These are phyloP conservation scores for Phasianus colchicus DNA, from an alignment of 2,113 vertebrate genomes.

Conservation along the genomic window DNA sequence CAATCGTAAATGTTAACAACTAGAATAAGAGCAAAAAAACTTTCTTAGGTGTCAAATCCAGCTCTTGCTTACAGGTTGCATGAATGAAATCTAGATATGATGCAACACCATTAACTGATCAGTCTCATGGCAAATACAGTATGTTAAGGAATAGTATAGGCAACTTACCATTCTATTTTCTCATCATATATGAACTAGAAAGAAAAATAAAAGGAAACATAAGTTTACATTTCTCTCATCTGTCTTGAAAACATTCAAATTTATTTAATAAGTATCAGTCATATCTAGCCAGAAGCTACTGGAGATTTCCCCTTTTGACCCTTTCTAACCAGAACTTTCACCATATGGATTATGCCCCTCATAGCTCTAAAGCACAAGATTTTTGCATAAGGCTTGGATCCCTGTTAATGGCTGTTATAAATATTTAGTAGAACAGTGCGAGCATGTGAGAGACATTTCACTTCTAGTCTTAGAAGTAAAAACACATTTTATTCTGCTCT, in stretches of 20 bases:
- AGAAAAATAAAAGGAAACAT: slow-evolving; percentile 29
- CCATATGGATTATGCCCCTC: background rate
- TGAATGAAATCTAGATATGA: background rate
- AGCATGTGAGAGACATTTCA: background rate
- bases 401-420: background rate
- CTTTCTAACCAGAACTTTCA: background rate
- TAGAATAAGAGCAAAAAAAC: background rate
- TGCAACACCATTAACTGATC: background rate
- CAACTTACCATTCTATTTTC: slow-evolving; percentile 94
- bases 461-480: background rate
- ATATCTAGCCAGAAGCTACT: background rate
- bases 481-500: background rate
- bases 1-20: background rate
- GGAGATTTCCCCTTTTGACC: background rate
- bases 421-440: background rate
- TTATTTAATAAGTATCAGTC: background rate
- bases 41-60: background rate
- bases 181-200: slow-evolving; percentile 96
- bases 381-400: background rate
- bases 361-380: background rate
- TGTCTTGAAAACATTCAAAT: background rate
- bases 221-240: background rate
- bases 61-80: background rate
- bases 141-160: background rate
- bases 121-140: background rate